phyloP scores from a whole-genome alignment of 2,113 vertebrate genomes.

The Ciconia stormi region DNA sequence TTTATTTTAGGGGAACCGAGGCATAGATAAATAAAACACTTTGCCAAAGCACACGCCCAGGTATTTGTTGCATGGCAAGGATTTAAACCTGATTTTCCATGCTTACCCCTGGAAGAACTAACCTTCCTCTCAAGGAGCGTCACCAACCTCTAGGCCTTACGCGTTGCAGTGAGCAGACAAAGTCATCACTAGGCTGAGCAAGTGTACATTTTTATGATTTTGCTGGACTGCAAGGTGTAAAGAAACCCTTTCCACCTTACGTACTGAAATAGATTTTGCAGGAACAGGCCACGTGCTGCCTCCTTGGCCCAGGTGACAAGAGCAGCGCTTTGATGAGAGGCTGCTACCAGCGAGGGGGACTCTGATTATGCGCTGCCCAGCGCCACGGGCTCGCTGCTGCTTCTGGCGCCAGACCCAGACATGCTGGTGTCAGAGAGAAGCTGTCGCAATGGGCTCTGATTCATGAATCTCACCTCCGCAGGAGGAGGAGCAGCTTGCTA shows the following conservation, averaged over 20 bases:
- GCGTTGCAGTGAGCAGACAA: not conserved
- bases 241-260: not conserved
- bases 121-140: not conserved
- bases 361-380: not conserved
- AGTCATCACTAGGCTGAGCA: not conserved
- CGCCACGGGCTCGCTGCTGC: fast-evolving
- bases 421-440: not conserved
- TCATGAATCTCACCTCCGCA: not conserved
- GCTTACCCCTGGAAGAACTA: not conserved
- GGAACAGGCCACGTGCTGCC: not conserved
- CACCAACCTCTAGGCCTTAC: fast-evolving
- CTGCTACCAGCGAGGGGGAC: not conserved
- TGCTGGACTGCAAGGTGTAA: not conserved
- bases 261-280: not conserved
- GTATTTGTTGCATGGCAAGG: not conserved
- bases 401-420: not conserved
- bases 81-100: not conserved
- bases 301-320: not conserved
- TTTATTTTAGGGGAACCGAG: not conserved
- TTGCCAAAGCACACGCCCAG: fast-evolving
- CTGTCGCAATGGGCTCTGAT: not conserved
- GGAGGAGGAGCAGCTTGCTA: not conserved
- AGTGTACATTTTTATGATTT: not conserved
- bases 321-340: not conserved
- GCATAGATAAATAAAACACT: not conserved